Conservation (phyloP, 2,797 vertebrate species). For the Fistularia commersonii region DNA sequence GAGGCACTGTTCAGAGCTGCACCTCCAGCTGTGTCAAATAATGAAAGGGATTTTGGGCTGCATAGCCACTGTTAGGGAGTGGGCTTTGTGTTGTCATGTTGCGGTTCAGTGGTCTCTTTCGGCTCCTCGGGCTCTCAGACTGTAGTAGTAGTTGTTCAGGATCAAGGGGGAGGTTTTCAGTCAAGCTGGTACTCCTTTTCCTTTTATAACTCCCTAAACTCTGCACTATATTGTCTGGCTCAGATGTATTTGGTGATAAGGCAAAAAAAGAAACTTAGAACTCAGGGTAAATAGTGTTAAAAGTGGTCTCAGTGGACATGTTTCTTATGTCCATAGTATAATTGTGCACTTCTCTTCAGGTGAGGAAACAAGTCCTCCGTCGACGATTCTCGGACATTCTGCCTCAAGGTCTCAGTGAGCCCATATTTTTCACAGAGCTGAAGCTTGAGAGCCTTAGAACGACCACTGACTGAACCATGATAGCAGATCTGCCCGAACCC, state of each 20-base stretch:
- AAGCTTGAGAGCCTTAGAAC: slow-evolving; percentile 53
- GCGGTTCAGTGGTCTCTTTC: slow-evolving; percentile 50
- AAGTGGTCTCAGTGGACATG: slow-evolving; percentile 70
- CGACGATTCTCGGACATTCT: slow-evolving; percentile 74
- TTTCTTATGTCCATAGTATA: slow-evolving; percentile 61
- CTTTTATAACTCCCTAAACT: slow-evolving; percentile 42
- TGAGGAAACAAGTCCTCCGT: slow-evolving; percentile 73
- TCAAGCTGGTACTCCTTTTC: slow-evolving; percentile 24
- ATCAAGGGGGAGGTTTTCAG: slow-evolving; percentile 34
- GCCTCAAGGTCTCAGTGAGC: slow-evolving; percentile 74
- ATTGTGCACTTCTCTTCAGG: slow-evolving; percentile 80
- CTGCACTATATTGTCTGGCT: slow-evolving; percentile 60
- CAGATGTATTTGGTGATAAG: slow-evolving; percentile 64
- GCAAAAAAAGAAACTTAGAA: slow-evolving; percentile 66
- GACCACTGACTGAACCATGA: slow-evolving; percentile 53
- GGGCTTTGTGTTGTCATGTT: slow-evolving; percentile 52
- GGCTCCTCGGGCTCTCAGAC: slow-evolving; percentile 49
- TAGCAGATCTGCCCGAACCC: slow-evolving; percentile 48
- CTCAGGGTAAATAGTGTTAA: slow-evolving; percentile 79
- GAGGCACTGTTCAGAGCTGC: slow-evolving; percentile 59
- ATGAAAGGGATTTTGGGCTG: slow-evolving; percentile 73
- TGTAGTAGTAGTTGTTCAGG: slow-evolving; percentile 54
- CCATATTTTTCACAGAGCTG: slow-evolving; percentile 65
- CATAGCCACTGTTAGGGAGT: slow-evolving; percentile 61
- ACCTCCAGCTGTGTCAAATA: slow-evolving; percentile 70